Evolutionary conservation across 2,888 invertebrate genomes (phyloP), one percentile per base, ranked within the genome.

Genomic region (Agrotis clavis): DNA sequence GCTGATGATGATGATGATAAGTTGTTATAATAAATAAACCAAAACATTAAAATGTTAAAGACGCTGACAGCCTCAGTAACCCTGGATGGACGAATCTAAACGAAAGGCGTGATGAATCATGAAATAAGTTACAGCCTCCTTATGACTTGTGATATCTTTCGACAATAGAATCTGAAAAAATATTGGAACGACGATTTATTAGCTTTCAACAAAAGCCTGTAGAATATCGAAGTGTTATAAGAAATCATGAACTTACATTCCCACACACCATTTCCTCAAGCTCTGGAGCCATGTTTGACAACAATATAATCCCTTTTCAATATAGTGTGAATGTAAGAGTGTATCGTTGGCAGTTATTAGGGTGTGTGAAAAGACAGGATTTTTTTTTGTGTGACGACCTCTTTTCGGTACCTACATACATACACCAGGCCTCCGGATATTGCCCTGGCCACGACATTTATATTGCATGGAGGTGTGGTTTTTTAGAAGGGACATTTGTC

Each of bases 301-400:
- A 30, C 35, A 41, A 61, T 70, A 54, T 53, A 59, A 56, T n/a
- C 51, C 53, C 25, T 51, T 66, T 65, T 70, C 54, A 70, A 74
- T 74, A 70, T 51, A 69, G 25, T 63, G 21, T 51, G 53, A 47
- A 47, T 19, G 16, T 64, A 48, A 30, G 54, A 79, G 45, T 69
- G 41, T 74, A 68, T 66, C 19, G 47, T 57, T 69, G 65, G 64
- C 77, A 74, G 35, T 47, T 74, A 78, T 79, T 66, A 51, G 63
- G 54, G 54, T 47, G 75, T 67, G 67, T 19, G 47, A 60, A 53
- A 59, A 51, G 63, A 71, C 53, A 64, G 19, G 35, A 19, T 57
- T 79, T 60, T 67, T 51, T 67, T 74, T 71, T 71, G 48, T 45
- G 53, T 21, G 25, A 48, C 45, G 45, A 35, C 14, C 35, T 0